A percentile compares a stretch with the other conserved stretches of the same genome.
Conservation (phyloP, 2,888 invertebrate species). For the Petrolisthes manimaculis region DNA sequence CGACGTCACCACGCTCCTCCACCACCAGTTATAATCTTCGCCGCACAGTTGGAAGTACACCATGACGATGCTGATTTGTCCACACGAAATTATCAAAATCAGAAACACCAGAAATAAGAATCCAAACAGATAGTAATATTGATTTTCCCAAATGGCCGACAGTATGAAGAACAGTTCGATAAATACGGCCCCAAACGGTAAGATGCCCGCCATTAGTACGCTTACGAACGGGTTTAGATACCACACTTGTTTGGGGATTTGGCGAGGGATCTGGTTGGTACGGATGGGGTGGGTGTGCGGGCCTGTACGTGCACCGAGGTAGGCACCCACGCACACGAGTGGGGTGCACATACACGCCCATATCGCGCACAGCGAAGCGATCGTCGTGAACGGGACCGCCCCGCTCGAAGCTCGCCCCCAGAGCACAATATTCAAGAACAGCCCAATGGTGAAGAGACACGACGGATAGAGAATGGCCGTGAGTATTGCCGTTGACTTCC, state of each 20-base stretch:
- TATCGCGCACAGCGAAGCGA: conserved; percentile 90
- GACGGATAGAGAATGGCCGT: conserved; percentile 95
- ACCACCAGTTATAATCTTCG: conserved; percentile 99
- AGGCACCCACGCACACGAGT: conserved; percentile 94
- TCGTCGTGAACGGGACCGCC: conserved; percentile 97
- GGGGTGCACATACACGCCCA: conserved; percentile 98
- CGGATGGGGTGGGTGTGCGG: conserved; percentile 97
- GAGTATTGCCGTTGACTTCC: conserved; percentile 88
- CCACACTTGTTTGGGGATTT: conserved; percentile 97
- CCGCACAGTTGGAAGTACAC: conserved; percentile 99
- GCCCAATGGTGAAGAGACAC: conserved; percentile 90
- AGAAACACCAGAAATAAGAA: conserved; percentile 97
- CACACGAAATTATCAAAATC: conserved; percentile 94
- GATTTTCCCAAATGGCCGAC: conserved; percentile 98
- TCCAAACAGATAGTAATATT: conserved; percentile 98
- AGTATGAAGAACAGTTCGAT: conserved; percentile 98
- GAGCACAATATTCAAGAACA: conserved; percentile 96
- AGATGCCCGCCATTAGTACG: conserved; percentile 93
- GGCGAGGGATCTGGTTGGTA: conserved; percentile 97
- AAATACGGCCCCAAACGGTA: conserved; percentile 98
- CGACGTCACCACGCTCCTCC: conserved; percentile 95
- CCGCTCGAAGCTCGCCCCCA: conserved; percentile 98
- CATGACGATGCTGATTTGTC: conserved; percentile 98
- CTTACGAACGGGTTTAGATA: conserved; percentile 92
- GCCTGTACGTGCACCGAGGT: conserved; percentile 95